phyloP scores from a whole-genome alignment of 2,113 vertebrate species.

The Sterrhoptilus dennistouni region DNA sequence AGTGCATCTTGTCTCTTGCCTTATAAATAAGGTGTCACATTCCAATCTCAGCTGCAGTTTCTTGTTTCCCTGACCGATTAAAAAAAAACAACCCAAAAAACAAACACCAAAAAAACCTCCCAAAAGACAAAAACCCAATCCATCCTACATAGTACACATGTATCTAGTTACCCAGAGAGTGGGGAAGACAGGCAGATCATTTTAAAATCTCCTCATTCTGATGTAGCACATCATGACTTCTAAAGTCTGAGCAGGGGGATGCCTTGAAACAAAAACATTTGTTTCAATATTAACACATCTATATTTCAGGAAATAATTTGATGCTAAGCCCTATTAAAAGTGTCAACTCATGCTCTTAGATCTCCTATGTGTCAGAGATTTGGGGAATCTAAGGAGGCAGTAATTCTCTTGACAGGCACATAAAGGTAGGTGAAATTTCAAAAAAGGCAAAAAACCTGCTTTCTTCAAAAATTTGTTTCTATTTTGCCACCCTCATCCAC shows the following conservation, averaged over 20 bases:
- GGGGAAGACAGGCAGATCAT: background rate
- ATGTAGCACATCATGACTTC: background rate
- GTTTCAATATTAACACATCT: background rate
- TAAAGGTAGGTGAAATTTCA: background rate
- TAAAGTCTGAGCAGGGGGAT: background rate
- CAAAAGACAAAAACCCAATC: background rate
- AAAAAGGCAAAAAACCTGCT: fast-evolving
- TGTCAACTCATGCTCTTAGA: background rate
- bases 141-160: background rate
- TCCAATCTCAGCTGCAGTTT: slow-evolving; percentile 51
- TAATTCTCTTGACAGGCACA: background rate
- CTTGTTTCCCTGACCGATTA: background rate
- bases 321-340: background rate
- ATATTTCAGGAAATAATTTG: background rate
- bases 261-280: slow-evolving; percentile 20
- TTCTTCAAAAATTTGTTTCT: background rate
- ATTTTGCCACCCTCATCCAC: background rate
- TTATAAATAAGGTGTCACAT: slow-evolving; percentile 64
- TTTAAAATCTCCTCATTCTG: background rate
- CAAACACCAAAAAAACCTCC: no score
- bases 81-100: background rate
- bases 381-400: background rate
- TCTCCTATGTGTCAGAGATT: background rate
- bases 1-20: slow-evolving; percentile 53
- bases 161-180: background rate